Evolutionary conservation across 2,113 vertebrate species (phyloP).

Genomic region (Lagopus leucura): DNA sequence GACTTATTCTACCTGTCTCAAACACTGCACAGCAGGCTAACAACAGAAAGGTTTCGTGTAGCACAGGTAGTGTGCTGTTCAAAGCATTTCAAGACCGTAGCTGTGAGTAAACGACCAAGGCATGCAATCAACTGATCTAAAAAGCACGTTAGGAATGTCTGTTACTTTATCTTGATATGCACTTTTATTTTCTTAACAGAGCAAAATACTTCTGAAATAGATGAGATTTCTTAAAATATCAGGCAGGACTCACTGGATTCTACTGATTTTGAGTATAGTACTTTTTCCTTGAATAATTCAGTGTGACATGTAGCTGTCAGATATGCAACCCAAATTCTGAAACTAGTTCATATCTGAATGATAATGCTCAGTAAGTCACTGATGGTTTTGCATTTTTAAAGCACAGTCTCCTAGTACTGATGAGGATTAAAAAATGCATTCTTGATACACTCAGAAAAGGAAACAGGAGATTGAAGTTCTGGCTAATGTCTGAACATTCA

Average conservation of each 20-base stretch:
- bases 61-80: not conserved
- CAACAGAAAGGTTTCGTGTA: not conserved
- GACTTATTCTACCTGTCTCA: not conserved
- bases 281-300: constrained; percentile 41
- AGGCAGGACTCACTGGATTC: not conserved
- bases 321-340: not conserved
- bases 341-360: not conserved
- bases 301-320: not conserved
- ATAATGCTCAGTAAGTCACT: constrained; percentile 10
- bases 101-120: not conserved
- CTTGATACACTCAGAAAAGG: not conserved
- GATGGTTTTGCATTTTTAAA: constrained; percentile 34
- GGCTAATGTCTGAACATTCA: not conserved
- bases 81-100: not conserved
- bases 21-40: not conserved
- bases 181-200: not conserved
- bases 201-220: not conserved
- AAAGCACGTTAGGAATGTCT: not conserved
- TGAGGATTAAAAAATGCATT: not conserved
- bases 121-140: not conserved
- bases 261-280: not conserved
- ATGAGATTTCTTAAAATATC: not conserved
- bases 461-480: not conserved
- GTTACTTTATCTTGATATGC: not conserved
- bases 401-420: not conserved